Conservation (phyloP, 2,888 invertebrate genomes). For the Theretra japonica region DNA sequence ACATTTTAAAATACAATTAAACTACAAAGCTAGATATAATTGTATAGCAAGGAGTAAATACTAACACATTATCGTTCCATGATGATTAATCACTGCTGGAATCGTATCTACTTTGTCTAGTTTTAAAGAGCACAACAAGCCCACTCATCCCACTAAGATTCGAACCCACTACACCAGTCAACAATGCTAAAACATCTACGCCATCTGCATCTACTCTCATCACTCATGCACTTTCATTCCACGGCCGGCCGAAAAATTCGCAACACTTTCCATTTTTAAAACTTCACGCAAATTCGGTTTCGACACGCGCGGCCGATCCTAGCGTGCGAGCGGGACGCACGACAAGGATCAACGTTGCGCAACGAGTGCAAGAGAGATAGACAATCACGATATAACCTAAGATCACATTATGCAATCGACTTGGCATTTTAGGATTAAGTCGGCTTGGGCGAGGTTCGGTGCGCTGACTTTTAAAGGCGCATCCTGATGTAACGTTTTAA, state of each 20-base stretch:
- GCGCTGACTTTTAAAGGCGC: slow-evolving; percentile 24
- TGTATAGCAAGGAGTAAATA: no score
- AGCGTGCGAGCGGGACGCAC: slow-evolving; percentile 28
- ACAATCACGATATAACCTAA: slow-evolving; percentile 12
- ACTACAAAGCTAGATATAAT: no score
- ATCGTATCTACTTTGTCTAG: no score
- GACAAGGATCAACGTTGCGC: slow-evolving; percentile 29
- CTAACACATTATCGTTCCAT: no score
- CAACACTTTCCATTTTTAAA: slow-evolving; percentile 31
- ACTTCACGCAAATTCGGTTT: slow-evolving; percentile 33
- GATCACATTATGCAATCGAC: slow-evolving; percentile 27
- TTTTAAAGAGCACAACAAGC: no score
- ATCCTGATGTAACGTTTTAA: slow-evolving; percentile 18
- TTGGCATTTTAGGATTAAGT: slow-evolving; percentile 23
- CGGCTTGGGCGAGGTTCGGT: background rate
- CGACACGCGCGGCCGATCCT: slow-evolving; percentile 20
- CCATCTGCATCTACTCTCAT: background rate
- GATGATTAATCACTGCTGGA: no score
- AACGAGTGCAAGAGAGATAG: slow-evolving; percentile 34
- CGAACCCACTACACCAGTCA: background rate
- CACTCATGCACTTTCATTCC: slow-evolving; percentile 22
- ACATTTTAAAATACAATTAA: no score
- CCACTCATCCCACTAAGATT: background rate
- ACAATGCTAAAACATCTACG: background rate
- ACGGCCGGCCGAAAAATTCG: slow-evolving; percentile 27